A percentile compares a stretch with the other conserved stretches of the same genome.
Conservation (phyloP, 2,797 vertebrate species). For the Paedocypris micromegethes region DNA sequence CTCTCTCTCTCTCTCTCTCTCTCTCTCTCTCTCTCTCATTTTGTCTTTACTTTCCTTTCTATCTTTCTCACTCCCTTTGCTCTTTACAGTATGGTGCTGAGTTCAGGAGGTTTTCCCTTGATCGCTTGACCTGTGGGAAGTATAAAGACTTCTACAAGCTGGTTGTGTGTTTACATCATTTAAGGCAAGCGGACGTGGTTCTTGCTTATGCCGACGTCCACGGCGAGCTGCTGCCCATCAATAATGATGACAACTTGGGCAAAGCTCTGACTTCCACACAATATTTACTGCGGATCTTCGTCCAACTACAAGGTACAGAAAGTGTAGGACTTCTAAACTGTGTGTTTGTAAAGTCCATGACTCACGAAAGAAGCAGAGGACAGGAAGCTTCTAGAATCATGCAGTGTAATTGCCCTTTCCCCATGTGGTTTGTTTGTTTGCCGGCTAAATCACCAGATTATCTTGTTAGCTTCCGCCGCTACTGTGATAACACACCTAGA, state of each 20-base stretch:
- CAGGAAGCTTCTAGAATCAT: slow-evolving; percentile 44
- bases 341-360: not conserved
- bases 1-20: too few species aligned
- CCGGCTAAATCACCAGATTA: slow-evolving; percentile 5
- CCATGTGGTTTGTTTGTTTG: slow-evolving; percentile 32
- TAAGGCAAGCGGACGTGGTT: slow-evolving; percentile 71
- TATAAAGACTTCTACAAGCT: slow-evolving; percentile 81
- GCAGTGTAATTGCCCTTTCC: slow-evolving; percentile 42
- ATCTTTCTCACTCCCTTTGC: not conserved
- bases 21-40: too few species aligned
- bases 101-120: slow-evolving; percentile 79
- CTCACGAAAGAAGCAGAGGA: slow-evolving; percentile 18
- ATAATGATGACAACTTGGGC: slow-evolving; percentile 81
- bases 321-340: not conserved
- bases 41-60: not conserved
- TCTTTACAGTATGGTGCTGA: slow-evolving; percentile 76
- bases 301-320: slow-evolving; percentile 78
- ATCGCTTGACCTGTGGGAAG: slow-evolving; percentile 74
- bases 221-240: slow-evolving; percentile 81
- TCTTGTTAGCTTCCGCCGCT: slow-evolving; percentile 23
- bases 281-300: slow-evolving; percentile 76
- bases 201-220: slow-evolving; percentile 80
- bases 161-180: slow-evolving; percentile 72
- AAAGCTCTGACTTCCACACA: slow-evolving; percentile 80
- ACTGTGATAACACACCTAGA: not conserved